Conservation (phyloP, 2,888 invertebrate genomes). For the Apeira syringaria region DNA sequence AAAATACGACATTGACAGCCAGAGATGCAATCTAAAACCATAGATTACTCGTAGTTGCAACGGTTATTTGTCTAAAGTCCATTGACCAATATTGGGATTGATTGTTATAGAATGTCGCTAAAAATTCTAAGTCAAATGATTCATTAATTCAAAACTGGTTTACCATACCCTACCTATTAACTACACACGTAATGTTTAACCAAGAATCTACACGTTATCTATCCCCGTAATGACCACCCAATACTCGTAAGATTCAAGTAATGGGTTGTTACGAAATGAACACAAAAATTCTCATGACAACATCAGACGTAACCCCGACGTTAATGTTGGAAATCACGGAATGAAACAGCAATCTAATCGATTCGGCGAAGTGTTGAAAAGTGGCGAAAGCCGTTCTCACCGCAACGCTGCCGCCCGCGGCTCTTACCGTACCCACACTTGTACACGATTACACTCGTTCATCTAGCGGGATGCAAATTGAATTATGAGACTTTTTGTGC, state of each 20-base stretch:
- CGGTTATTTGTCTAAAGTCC: too few species aligned
- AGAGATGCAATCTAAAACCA: too few species aligned
- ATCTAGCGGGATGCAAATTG: constrained; percentile 82
- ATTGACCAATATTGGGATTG: too few species aligned
- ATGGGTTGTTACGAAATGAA: not conserved
- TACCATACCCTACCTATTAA: not conserved
- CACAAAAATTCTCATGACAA: constrained; percentile 14
- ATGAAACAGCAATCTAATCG: constrained; percentile 69
- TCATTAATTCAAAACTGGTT: too few species aligned
- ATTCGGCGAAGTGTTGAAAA: constrained; percentile 80
- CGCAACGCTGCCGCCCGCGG: constrained; percentile 56
- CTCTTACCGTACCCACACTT: constrained; percentile 64
- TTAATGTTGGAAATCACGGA: constrained; percentile 55
- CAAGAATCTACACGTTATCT: not conserved
- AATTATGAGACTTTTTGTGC: constrained; percentile 82
- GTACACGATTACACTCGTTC: constrained; percentile 69
- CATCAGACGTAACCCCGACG: constrained; percentile 33
- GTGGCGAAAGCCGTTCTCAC: constrained; percentile 78
- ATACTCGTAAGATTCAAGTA: not conserved
- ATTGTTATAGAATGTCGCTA: too few species aligned
- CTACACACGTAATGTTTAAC: not conserved
- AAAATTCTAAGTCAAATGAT: too few species aligned
- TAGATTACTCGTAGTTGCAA: too few species aligned
- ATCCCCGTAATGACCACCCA: not conserved
- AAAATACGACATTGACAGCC: too few species aligned